Evolutionary conservation across 2,888 invertebrate species (phyloP).

Genomic region (Lasioglossum leucozonium): DNA sequence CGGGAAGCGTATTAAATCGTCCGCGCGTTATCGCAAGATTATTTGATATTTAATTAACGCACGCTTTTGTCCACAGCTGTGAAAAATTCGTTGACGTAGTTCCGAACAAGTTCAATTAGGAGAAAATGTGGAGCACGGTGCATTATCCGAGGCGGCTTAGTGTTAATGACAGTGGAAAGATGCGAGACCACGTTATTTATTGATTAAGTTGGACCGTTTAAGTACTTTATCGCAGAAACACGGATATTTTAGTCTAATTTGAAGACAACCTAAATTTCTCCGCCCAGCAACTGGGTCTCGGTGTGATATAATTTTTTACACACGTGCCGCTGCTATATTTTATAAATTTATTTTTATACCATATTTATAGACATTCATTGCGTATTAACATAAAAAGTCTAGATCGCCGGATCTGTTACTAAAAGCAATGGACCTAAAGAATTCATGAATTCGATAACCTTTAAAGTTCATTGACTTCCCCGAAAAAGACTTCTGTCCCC

Average conservation of each 20-base stretch:
- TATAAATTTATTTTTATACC: not conserved
- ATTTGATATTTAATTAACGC: not conserved
- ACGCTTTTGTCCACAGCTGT: too few relatives aligned
- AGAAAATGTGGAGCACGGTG: not conserved
- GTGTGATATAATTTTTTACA: slow-evolving; percentile 27
- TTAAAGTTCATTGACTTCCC: too few relatives aligned
- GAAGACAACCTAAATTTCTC: slow-evolving; percentile 48
- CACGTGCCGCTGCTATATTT: too few relatives aligned
- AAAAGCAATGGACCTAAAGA: too few relatives aligned
- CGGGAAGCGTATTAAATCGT: not conserved
- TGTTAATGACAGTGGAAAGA: not conserved
- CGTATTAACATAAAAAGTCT: too few relatives aligned
- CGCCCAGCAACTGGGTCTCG: slow-evolving; percentile 14
- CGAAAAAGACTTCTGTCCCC: too few relatives aligned
- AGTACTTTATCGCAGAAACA: slow-evolving; percentile 25
- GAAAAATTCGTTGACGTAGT: not conserved
- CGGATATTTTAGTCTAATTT: slow-evolving; percentile 48
- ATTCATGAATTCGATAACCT: too few relatives aligned
- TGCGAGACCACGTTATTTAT: slow-evolving; percentile 13
- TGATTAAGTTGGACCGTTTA: slow-evolving; percentile 28
- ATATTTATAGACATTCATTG: too few relatives aligned
- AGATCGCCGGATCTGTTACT: too few relatives aligned
- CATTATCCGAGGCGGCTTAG: not conserved
- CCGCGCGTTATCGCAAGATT: not conserved
- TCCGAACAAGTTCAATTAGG: not conserved